Evolutionary conservation across 1,140 invertebrate genomes (phyloP), one percentile per base, ranked within the genome.

Genomic region (Drosophila asahinai): DNA sequence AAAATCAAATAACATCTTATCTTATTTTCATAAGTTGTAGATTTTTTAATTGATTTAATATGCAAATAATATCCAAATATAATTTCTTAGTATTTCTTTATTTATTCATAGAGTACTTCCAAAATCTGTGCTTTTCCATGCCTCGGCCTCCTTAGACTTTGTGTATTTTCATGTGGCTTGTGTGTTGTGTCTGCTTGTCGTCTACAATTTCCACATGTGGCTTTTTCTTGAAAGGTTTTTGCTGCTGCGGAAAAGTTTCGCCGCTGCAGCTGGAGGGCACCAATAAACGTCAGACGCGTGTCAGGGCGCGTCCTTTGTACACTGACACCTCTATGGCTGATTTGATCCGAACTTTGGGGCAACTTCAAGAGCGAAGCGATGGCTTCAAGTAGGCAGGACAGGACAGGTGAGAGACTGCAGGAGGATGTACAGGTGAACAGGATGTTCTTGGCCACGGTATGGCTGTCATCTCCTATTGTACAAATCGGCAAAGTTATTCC

Each of bases 201-300:
- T 66, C 61, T 76, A 79, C 66, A 80, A 73, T 84, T 87, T 80
- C 64, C 83, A 78, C 76, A 82, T 82, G 64, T 63, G 60, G 70
- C 57, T 64, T 63, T 82, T 70, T 54, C 62, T 58, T 59, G 62
- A 58, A 65, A 65, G 77, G 43, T 51, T 65, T 64, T 68, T 36
- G 9, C 38, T 66, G 22, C 52, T 51, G 52, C 45, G 59, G 68
- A 79, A 75, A 82, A 86, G 40, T 86, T 86, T 77, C 60, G 15
- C 8, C 58, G 62, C 48, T 73, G 73, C 75, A 66, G 66, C 76
- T 60, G 77, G 80, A 52, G 66, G 77, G 70, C 61, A 87, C 70
- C 86, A 89, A 89, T 89, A 89, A 90, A 90, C 78, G 86, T 89
- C 86, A 87, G 86, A 72, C 78, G 66, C 77, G 82, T 86, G 81